phyloP scores from a whole-genome alignment of 2,888 invertebrate genomes.

The Lasioglossum leucozonium region DNA sequence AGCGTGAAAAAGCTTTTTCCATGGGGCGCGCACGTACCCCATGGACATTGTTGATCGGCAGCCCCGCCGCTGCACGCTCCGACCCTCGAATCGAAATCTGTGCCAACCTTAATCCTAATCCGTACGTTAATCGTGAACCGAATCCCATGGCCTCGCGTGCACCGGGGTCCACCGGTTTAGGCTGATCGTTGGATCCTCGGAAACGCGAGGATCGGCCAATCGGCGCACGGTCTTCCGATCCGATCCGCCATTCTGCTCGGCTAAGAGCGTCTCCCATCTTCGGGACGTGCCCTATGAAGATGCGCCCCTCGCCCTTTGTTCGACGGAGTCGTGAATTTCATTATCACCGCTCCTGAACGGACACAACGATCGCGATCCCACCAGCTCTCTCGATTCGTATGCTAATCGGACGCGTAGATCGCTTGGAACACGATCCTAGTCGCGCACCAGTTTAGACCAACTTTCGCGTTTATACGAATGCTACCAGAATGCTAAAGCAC shows the following conservation, averaged over 20 bases:
- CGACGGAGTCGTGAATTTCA: constrained; percentile 62
- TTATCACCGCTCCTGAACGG: constrained; percentile 44
- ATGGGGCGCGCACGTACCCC: constrained; percentile 63
- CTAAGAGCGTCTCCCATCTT: not conserved
- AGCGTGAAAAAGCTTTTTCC: constrained; percentile 72
- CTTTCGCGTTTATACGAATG: not conserved
- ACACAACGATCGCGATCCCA: not conserved
- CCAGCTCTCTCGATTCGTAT: constrained; percentile 30
- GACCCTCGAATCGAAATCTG: constrained; percentile 72
- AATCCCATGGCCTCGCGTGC: constrained; percentile 55
- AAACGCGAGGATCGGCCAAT: constrained; percentile 13
- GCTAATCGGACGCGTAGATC: constrained; percentile 19
- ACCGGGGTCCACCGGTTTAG: constrained; percentile 57
- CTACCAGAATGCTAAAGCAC: not conserved
- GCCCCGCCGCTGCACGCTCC: constrained; percentile 50
- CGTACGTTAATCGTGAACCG: constrained; percentile 82
- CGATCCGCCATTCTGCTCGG: not conserved
- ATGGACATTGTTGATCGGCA: constrained; percentile 46
- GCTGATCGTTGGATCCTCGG: constrained; percentile 32
- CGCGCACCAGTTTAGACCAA: constrained; percentile 21
- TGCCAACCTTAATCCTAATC: constrained; percentile 82
- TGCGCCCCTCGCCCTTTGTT: constrained; percentile 44
- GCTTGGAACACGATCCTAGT: constrained; percentile 18
- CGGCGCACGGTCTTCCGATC: constrained; percentile 10
- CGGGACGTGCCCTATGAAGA: constrained; percentile 10